Evolutionary conservation across 1,140 invertebrate genomes (phyloP).

Genomic region (Brachionus koreanus): DNA sequence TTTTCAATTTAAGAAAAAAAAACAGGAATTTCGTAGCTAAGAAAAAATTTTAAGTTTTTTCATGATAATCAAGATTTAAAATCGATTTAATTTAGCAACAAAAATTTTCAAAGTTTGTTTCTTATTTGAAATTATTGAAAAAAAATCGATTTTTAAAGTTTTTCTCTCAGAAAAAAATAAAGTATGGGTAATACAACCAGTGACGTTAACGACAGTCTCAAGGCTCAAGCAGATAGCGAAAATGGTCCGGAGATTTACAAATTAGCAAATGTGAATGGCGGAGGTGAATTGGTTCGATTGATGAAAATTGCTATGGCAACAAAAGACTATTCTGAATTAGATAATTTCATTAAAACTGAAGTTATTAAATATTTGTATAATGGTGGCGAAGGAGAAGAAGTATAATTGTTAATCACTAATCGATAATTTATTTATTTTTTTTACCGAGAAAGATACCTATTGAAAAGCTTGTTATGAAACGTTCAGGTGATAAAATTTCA

Average conservation of each 20-base stretch:
- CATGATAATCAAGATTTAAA: background rate
- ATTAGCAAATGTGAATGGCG: slow-evolving; percentile 32
- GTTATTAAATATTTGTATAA: slow-evolving; percentile 43
- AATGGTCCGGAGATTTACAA: slow-evolving; percentile 44
- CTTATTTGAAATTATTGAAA: background rate
- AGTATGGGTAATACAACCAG: slow-evolving; percentile 43
- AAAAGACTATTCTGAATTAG: slow-evolving; percentile 32
- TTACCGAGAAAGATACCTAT: background rate
- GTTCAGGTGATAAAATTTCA: slow-evolving; percentile 1
- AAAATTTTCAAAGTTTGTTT: background rate
- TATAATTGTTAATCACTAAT: background rate
- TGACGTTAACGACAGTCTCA: slow-evolving; percentile 38
- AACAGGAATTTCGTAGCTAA: background rate
- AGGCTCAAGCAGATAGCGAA: slow-evolving; percentile 41
- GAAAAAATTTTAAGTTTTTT: background rate
- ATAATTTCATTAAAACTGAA: slow-evolving; percentile 40
- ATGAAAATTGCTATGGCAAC: slow-evolving; percentile 17
- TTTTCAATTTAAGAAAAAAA: background rate
- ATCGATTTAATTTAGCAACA: background rate
- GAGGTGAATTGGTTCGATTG: background rate
- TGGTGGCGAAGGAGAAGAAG: slow-evolving; percentile 27
- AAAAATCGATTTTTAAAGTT: background rate
- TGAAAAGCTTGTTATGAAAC: background rate
- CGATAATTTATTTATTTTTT: background rate
- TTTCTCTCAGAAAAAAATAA: background rate